Evolutionary conservation across 2,888 invertebrate species (phyloP).

Genomic region (Drosophila demipolita): DNA sequence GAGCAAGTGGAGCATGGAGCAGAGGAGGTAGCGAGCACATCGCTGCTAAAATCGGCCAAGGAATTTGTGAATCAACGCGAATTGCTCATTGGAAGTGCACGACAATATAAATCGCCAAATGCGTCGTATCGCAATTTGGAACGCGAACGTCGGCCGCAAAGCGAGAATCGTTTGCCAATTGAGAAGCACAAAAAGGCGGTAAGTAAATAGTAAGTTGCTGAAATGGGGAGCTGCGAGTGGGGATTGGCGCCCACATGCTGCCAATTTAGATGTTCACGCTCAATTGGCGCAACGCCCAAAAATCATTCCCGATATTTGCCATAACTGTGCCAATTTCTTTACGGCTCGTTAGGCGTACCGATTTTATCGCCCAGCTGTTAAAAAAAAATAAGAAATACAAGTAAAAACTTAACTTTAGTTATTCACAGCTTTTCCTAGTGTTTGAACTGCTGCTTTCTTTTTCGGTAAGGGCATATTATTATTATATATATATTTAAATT

Average conservation of each 20-base stretch:
- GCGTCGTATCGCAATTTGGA: constrained; percentile 59
- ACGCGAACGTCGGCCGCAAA: constrained; percentile 65
- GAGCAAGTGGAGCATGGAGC: constrained; percentile 1
- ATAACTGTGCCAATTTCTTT: constrained; percentile 62
- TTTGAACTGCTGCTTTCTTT: constrained; percentile 9
- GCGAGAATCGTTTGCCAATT: constrained; percentile 76
- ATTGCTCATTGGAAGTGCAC: constrained; percentile 65
- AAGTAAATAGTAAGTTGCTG: constrained; percentile 38
- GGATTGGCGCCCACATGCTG: constrained; percentile 29
- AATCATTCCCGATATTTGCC: constrained; percentile 44
- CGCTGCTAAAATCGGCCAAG: constrained; percentile 66
- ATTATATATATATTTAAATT: not conserved
- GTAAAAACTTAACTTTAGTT: constrained; percentile 45
- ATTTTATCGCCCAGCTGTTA: constrained; percentile 28
- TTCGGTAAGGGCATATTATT: constrained; percentile 11
- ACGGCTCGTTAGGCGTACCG: constrained; percentile 62
- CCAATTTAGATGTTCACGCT: constrained; percentile 59
- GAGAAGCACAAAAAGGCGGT: constrained; percentile 45
- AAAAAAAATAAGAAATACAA: not conserved
- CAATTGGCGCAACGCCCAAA: constrained; percentile 62
- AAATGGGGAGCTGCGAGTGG: not conserved
- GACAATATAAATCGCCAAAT: constrained; percentile 74
- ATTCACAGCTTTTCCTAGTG: constrained; percentile 37
- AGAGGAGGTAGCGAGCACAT: constrained; percentile 10
- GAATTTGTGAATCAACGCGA: constrained; percentile 78